These are phyloP conservation scores for Danaus melanippus DNA, from an alignment of 1,140 invertebrate species.

Conservation along the genomic window DNA sequence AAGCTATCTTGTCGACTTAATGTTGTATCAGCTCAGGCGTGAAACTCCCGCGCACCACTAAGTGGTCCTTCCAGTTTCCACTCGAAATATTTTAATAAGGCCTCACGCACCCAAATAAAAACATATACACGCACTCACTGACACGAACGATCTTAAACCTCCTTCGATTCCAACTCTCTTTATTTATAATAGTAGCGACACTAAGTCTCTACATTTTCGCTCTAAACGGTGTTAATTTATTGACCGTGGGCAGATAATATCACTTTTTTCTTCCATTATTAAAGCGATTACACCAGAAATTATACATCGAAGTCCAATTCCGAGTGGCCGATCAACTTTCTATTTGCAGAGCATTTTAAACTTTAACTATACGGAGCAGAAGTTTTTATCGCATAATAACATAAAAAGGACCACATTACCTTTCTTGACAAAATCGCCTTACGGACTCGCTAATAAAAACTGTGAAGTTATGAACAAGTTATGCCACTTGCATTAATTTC, in stretches of 20 bases:
- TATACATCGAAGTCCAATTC: constrained; percentile 59
- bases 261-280: constrained; percentile 70
- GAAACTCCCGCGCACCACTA: constrained; percentile 70
- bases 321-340: constrained; percentile 34
- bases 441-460: constrained; percentile 68
- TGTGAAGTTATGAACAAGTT: constrained; percentile 68
- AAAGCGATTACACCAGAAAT: constrained; percentile 70
- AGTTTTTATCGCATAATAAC: constrained; percentile 22
- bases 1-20: constrained; percentile 72
- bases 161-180: constrained; percentile 39
- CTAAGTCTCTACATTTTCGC: constrained; percentile 70
- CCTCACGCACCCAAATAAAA: constrained; percentile 70
- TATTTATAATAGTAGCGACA: constrained; percentile 70
- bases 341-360: constrained; percentile 17
- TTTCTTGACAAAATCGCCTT: constrained; percentile 62
- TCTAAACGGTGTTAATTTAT: constrained; percentile 72
- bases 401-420: constrained; percentile 35
- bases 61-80: constrained; percentile 72
- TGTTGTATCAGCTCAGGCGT: constrained; percentile 69
- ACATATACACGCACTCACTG: constrained; percentile 55
- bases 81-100: constrained; percentile 72
- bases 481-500: constrained; percentile 70
- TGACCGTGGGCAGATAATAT: constrained; percentile 72
- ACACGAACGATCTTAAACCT: constrained; percentile 48
- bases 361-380: constrained; percentile 24